A percentile compares a stretch with the other conserved stretches of the same genome.
phyloP scores from a whole-genome alignment of 2,888 invertebrate genomes.

The Clitarchus hookeri region DNA sequence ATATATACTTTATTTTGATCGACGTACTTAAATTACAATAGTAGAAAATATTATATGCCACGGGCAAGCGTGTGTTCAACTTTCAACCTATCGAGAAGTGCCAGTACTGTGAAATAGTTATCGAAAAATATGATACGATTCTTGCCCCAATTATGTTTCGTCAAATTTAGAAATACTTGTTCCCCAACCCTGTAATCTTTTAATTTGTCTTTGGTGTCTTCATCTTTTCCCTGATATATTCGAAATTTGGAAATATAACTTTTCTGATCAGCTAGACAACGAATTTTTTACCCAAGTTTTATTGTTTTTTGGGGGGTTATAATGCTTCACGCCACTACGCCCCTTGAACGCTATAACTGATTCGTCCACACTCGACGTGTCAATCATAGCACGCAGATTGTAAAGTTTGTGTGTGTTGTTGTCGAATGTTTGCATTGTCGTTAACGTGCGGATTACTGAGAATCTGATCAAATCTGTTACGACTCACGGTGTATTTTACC shows the following conservation, averaged over 20 bases:
- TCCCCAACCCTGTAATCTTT: constrained; percentile 42
- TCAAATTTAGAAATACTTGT: constrained; percentile 43
- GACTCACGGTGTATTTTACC: constrained; percentile 29
- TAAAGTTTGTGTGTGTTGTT: constrained; percentile 33
- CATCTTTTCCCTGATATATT: constrained; percentile 37
- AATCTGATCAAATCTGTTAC: constrained; percentile 33
- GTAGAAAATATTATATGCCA: constrained; percentile 31
- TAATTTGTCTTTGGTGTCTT: too few species aligned
- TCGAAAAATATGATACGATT: constrained; percentile 29
- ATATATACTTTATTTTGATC: too few species aligned
- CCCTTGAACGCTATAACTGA: constrained; percentile 35
- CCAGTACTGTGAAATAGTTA: constrained; percentile 33
- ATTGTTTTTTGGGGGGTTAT: constrained; percentile 45
- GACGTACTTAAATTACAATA: too few species aligned
- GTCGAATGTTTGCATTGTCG: constrained; percentile 31
- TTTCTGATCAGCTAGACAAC: constrained; percentile 39
- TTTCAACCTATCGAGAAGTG: constrained; percentile 41
- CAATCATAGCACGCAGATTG: constrained; percentile 33
- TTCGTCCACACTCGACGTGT: constrained; percentile 32
- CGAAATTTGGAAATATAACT: constrained; percentile 43
- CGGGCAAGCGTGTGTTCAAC: constrained; percentile 41
- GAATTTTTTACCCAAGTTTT: constrained; percentile 43
- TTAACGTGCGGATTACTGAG: constrained; percentile 34
- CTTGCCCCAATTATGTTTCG: constrained; percentile 40
- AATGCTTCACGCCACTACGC: constrained; percentile 38